Evolutionary conservation across 2,888 invertebrate genomes (phyloP).

Genomic region (Arge pagana): DNA sequence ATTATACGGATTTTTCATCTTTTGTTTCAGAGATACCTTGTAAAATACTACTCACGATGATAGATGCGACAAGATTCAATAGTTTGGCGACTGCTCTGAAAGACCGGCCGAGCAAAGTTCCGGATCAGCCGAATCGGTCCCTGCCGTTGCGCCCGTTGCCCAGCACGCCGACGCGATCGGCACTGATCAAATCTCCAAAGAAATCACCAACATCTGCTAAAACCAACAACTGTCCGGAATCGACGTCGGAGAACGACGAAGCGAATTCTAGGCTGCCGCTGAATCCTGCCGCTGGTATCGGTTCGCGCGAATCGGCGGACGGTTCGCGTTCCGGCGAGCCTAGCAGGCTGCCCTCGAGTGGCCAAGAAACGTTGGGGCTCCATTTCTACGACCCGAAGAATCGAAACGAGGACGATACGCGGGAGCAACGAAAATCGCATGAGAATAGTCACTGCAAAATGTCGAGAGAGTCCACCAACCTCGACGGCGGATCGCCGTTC

Average conservation of each 20-base stretch:
- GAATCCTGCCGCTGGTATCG: not conserved
- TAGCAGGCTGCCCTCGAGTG: conserved; percentile 13
- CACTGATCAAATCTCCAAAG: conserved; percentile 4
- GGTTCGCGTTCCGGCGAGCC: no score
- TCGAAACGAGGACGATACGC: conserved; percentile 33
- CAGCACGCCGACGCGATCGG: conserved; percentile 28
- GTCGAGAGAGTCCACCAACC: not conserved
- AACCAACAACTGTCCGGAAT: not conserved
- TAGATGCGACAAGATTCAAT: conserved; percentile 20
- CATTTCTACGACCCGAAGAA: conserved; percentile 26
- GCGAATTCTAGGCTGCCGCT: no score
- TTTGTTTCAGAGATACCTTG: conserved; percentile 5
- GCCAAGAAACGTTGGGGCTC: no score
- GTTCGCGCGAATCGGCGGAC: conserved; percentile 1
- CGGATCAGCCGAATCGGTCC: conserved; percentile 49
- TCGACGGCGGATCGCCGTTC: no score
- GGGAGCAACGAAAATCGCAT: conserved; percentile 18
- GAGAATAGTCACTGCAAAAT: not conserved
- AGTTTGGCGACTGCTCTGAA: conserved; percentile 42
- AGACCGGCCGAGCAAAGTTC: conserved; percentile 43
- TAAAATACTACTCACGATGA: conserved; percentile 10
- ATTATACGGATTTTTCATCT: not conserved
- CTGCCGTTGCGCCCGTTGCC: conserved; percentile 50
- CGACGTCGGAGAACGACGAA: no score
- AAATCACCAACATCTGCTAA: conserved; percentile 2